Base-by-base conservation (phyloP, 2,888 invertebrate genomes). In the Callosobruchus maculatus region DNA sequence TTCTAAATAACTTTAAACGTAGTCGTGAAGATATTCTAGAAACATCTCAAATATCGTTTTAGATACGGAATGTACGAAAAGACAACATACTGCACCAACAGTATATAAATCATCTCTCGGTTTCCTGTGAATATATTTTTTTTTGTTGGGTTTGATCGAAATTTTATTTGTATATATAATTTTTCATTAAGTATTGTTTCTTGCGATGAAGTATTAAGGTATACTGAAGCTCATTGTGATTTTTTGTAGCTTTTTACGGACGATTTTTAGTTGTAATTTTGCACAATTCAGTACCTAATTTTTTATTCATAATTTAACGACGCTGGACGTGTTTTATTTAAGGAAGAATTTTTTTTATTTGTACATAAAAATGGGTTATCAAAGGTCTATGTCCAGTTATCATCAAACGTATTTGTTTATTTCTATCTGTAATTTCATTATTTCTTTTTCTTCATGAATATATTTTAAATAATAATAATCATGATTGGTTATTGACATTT, bases 151-250 rank as follows among this genome's bases (percentile, higher is more conserved):
- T 49, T 49, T 49, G 49, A 49, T 49, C 49, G 49, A 18, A 49
- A 49, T 49, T 49, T 49, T 49, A 49, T 49, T 49, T 49, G 49
- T 49, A 49, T 18, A 49, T 49, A 49, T 49, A 49, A 49, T 49
- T 49, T 26, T 49, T 49, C 5, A 49, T 49, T 49, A 49, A 49
- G 49, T 49, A 49, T 49, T 49, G 49, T 49, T 49, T 49, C 49
- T 49, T 49, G 49, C 49, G 49, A 49, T 49, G 49, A 49, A 49
- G 49, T 49, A 49, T 49, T 49, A 49, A 49, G 49, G 49, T 18
- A 72, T 74, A 74, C 72, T 77, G 72, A 76, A 75, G 68, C 74
- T 73, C 26, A 78, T 77, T 79, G 78, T 78, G 79, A 79, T 79
- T 75, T 79, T 75, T 73, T 70, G 67, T 74, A 76, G 21, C 74